A percentile compares a stretch with the other conserved stretches of the same genome.
These are phyloP conservation scores for Echeneis naucrates DNA, from an alignment of 2,797 vertebrate species.

Conservation along the genomic window DNA sequence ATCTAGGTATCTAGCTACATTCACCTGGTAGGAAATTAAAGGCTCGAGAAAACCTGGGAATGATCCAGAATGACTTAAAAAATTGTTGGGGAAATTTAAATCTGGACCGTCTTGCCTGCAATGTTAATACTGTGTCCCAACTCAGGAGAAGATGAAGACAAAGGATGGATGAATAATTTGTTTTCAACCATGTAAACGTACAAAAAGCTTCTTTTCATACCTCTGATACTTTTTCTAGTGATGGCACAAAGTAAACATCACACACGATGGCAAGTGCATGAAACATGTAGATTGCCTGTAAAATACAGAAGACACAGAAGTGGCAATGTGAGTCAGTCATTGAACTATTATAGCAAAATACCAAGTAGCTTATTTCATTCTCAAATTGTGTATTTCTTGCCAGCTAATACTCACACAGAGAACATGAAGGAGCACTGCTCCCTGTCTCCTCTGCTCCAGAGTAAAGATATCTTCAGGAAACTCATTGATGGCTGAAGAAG, in stretches of 20 bases:
- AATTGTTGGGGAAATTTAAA: not conserved
- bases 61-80: slow-evolving; percentile 9
- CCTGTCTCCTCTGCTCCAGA: slow-evolving; percentile 80
- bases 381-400: not conserved
- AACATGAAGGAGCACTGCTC: slow-evolving; percentile 84
- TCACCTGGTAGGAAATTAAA: too few species aligned
- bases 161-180: not conserved
- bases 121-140: not conserved
- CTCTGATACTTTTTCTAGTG: slow-evolving; percentile 86
- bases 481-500: slow-evolving; percentile 79
- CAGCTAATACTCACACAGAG: slow-evolving; percentile 82
- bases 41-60: slow-evolving; percentile 4
- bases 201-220: slow-evolving; percentile 58
- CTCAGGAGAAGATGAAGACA: not conserved
- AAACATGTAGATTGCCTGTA: slow-evolving; percentile 88
- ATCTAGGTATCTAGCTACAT: too few species aligned
- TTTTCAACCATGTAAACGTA: not conserved
- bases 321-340: not conserved
- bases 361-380: not conserved
- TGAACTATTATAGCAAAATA: slow-evolving; percentile 3
- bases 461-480: slow-evolving; percentile 87
- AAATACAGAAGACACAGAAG: slow-evolving; percentile 38
- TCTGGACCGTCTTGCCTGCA: slow-evolving; percentile 1
- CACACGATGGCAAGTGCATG: slow-evolving; percentile 87
- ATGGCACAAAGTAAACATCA: slow-evolving; percentile 88